A percentile compares a stretch with the other conserved stretches of the same genome.
Conservation (phyloP, 2,797 vertebrate genomes). For the Enteromius treurensis region DNA sequence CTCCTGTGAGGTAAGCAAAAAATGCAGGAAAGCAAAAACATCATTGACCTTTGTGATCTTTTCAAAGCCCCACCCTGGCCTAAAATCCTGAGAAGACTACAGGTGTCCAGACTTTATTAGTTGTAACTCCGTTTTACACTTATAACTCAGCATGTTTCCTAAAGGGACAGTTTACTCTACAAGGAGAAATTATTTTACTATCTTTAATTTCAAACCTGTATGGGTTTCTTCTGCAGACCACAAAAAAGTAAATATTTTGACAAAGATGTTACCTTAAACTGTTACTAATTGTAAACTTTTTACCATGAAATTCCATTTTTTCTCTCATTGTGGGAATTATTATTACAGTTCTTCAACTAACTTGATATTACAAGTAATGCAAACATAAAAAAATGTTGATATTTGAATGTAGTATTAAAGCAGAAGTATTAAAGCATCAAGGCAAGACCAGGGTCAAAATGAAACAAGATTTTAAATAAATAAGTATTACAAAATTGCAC, state of each 20-base stretch:
- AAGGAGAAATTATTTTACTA: neutral
- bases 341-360: neutral
- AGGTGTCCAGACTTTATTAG: neutral
- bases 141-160: neutral
- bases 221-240: neutral
- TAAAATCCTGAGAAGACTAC: constrained; percentile 23
- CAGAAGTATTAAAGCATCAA: neutral
- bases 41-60: constrained; percentile 27
- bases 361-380: neutral
- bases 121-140: neutral
- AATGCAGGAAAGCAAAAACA: constrained; percentile 22
- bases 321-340: neutral
- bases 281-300: neutral
- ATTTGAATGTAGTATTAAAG: neutral
- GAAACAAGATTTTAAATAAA: neutral
- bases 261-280: neutral
- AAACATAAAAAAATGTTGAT: neutral
- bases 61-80: neutral
- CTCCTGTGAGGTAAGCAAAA: constrained; percentile 31
- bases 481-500: neutral
- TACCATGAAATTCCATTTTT: neutral
- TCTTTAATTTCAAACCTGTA: neutral
- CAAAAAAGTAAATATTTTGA: neutral
- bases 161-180: neutral
- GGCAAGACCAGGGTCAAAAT: neutral